Percentiles rank a stretch among this genome's conserved stretches.
Conservation (phyloP, 2,113 vertebrate species). For the Cottus gobio region DNA sequence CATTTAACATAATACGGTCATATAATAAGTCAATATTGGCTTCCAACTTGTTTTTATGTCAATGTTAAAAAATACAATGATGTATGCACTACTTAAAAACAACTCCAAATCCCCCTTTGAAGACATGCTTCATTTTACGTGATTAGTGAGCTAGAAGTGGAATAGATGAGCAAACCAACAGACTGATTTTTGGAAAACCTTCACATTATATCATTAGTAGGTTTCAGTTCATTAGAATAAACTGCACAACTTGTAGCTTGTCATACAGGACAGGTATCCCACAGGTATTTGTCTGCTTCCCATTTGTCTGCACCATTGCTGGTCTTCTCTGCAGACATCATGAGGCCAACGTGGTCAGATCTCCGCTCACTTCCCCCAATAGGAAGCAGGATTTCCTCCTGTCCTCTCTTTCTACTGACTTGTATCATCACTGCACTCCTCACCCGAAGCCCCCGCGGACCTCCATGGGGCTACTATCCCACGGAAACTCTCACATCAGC, state of each 20-base stretch:
- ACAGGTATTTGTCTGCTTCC: neutral
- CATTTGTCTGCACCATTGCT: neutral
- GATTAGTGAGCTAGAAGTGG: neutral
- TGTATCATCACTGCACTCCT: slow-evolving; percentile 42
- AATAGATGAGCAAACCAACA: neutral
- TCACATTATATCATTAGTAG: neutral
- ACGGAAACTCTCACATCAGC: slow-evolving; percentile 43
- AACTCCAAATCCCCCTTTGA: neutral
- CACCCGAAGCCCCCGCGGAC: slow-evolving; percentile 9
- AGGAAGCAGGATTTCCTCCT: slow-evolving; percentile 80
- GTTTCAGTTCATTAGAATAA: neutral
- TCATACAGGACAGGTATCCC: neutral
- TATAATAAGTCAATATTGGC: neutral
- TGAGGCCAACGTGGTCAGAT: slow-evolving; percentile 16
- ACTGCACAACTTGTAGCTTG: neutral
- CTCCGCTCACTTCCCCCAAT: slow-evolving; percentile 33
- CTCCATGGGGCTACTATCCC: slow-evolving; percentile 28
- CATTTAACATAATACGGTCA: neutral
- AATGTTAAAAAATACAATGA: neutral
- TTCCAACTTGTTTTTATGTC: neutral
- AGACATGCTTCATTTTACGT: neutral
- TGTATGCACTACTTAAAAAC: neutral
- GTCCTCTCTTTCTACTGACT: slow-evolving; percentile 51
- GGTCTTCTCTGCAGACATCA: slow-evolving; percentile 11
- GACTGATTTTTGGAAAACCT: neutral